Base-by-base conservation (phyloP, 2,888 invertebrate species). In the Chaetoderma sp. region DNA sequence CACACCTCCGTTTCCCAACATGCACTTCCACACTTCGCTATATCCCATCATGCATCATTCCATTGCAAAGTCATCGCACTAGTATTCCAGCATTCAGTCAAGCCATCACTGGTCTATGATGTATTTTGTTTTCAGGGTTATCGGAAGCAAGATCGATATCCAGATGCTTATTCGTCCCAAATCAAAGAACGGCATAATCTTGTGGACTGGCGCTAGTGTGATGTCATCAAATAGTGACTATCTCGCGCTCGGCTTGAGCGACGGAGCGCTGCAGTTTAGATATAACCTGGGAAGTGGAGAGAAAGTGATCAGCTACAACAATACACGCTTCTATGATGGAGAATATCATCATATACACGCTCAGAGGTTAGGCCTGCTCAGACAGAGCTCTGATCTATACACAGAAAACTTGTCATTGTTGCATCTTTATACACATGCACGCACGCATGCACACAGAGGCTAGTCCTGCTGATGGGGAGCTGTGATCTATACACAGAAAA, bases 221-320 rank as follows among this genome's bases (percentile, higher is more conserved):
- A 90, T 91, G 70, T 57, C 70, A 13, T 88, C 89, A 42, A 77
- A 89, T 42, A 90, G 90, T 58, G 94, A 95, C 87, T 96, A 93
- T 88, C 89, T 96, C 52, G 92, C 94, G 36, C 88, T 97, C 50
- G 96, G 95, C 47, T 89, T 96, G 65, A 92, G 93, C 81, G 89
- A 91, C 75, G 94, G 94, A 0, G 91, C 91, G 62, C 89, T 94
- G 2, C 92, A 87, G 76, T 82, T 91, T 78, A 91, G 94, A 78
- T 96, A 93, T 86, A 94, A 95, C 86, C 89, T 95, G 73, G 94
- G 95, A 52, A 93, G 93, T 74, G 95, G 95, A 0, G 94, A 95
- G 83, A 93, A 93, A 56, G 90, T 92, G 70, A 92, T 96, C 58
- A 90, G 92, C 69, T 94, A 94, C 78, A 96, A 96, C 87, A 90